Evolutionary conservation across 2,113 vertebrate species (phyloP), one percentile per base, ranked within the genome.

Genomic region (Antechinus stuartii): DNA sequence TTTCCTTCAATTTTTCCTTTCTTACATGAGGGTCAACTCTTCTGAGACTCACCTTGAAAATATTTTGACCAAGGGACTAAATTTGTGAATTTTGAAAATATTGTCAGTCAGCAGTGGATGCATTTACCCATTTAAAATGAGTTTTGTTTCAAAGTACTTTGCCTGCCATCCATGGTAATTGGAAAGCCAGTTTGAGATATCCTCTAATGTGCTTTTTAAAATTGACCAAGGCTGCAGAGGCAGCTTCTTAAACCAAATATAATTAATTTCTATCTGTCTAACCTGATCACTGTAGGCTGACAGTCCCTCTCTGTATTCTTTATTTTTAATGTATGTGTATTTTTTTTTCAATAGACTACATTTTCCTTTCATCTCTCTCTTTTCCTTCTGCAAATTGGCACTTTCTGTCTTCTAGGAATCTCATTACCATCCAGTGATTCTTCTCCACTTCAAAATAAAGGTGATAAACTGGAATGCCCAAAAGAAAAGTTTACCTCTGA

Each of bases 181-280:
- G 98, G 97, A 98, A 98, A 99, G 95, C 97, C 97, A 98, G 98
- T 97, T 97, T 98, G 98, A 98, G 97, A 97, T 98, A 98, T 98
- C 98, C 98, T 98, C 96, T 98, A 97, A 98, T 96, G 97, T 98
- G 96, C 93, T 98, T 98, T 98, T 96, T 96, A 97, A 98, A 99
- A 98, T 97, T 98, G 98, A 98, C 98, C 98, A 98, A 95, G 95
- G 94, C 97, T 98, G 96, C 95, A 98, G 94, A 98, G 95, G 93
- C 95, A 98, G 97, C 96, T 98, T 98, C 97, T 98, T 98, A 98
- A 98, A 98, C 96, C 98, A 98, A 98, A 98, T 97, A 98, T 97
- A 98, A 99, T 99, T 99, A 98, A 99, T 98, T 98, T 98, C 97
- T 98, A 96, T 98, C 98, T 98, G 98, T 98, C 98, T 98, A 96